Percentiles rank a stretch among this genome's conserved stretches.
Evolutionary conservation across 2,888 invertebrate species (phyloP).

Genomic region (Rhogogaster chlorosoma): DNA sequence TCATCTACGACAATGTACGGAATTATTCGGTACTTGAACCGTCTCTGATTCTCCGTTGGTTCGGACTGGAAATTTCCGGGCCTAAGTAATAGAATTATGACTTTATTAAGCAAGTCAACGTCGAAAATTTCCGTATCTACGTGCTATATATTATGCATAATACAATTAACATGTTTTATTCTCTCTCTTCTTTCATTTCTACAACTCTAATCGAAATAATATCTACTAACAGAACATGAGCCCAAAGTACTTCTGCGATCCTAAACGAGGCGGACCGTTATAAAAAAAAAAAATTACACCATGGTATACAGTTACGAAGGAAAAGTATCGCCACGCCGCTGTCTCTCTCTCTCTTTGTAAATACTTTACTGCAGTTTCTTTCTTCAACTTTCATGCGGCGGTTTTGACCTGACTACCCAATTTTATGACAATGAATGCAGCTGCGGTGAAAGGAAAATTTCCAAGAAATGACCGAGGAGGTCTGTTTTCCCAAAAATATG

Average conservation of each 20-base stretch:
- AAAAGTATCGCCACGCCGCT: neutral
- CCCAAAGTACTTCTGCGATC: neutral
- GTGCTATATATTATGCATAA: neutral
- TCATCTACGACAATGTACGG: neutral
- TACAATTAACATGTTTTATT: neutral
- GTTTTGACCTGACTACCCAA: neutral
- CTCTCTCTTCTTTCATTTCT: neutral
- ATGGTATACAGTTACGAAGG: neutral
- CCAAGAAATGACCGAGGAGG: neutral
- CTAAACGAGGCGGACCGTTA: neutral
- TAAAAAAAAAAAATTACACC: neutral
- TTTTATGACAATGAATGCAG: neutral
- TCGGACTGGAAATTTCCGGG: constrained; percentile 18
- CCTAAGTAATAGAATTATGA: constrained; percentile 8
- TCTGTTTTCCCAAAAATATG: neutral
- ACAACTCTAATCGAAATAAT: neutral
- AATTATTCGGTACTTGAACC: neutral
- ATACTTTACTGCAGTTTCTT: neutral
- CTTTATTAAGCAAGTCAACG: neutral
- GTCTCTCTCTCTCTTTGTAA: neutral
- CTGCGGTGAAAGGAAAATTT: neutral
- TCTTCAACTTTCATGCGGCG: neutral
- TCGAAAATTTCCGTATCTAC: neutral
- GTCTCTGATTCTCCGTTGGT: neutral
- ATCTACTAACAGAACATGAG: neutral